These are phyloP conservation scores for Bucco capensis DNA, from an alignment of 2,113 vertebrate species.

Conservation along the genomic window DNA sequence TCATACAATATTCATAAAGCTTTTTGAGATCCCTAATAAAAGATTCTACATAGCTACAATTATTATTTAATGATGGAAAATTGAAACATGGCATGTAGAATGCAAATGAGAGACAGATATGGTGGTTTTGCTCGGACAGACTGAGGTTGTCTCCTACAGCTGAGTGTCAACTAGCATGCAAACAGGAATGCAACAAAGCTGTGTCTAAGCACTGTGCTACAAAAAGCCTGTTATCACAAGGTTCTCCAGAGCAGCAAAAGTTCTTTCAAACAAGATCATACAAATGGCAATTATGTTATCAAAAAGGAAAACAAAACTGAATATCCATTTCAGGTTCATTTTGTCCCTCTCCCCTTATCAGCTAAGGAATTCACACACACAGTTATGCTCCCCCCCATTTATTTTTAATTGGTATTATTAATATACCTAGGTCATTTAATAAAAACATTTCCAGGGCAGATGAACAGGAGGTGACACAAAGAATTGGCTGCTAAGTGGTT, in stretches of 20 bases:
- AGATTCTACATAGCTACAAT: neutral
- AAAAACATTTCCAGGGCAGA: slow-evolving; percentile 50
- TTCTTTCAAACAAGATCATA: neutral
- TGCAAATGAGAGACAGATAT: neutral
- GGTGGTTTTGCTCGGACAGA: neutral
- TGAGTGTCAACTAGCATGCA: neutral
- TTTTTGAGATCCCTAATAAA: slow-evolving; percentile 7
- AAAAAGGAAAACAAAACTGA: neutral
- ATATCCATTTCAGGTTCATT: neutral
- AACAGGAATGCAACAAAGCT: neutral
- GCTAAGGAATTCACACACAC: neutral
- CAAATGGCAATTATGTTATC: neutral
- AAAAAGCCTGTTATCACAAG: neutral
- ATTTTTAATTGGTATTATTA: slow-evolving; percentile 42
- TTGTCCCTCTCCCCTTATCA: neutral
- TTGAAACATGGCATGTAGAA: neutral
- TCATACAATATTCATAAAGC: slow-evolving; percentile 21
- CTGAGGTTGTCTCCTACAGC: neutral
- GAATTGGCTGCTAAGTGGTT: neutral
- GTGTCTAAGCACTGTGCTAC: neutral
- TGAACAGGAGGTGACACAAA: neutral
- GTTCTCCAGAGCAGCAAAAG: neutral
- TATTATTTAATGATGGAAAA: slow-evolving; percentile 17
- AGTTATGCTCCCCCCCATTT: neutral
- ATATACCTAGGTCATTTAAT: slow-evolving; percentile 48